phyloP scores from a whole-genome alignment of 2,113 vertebrate species.

The Muntiacus muntjak region DNA sequence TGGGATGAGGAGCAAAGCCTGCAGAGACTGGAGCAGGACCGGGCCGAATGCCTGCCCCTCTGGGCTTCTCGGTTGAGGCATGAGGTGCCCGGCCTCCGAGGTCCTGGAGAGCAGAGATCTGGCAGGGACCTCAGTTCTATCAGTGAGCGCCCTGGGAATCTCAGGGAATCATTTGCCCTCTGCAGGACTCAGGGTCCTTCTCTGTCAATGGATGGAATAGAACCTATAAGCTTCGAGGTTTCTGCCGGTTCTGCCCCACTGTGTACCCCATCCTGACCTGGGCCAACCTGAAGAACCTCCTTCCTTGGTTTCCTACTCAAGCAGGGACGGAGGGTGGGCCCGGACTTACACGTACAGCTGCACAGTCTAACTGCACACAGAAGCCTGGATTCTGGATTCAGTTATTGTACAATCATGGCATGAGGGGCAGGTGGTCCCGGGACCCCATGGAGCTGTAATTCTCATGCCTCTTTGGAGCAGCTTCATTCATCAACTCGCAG shows the following conservation, averaged over 20 bases:
- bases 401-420: not conserved
- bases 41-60: not conserved
- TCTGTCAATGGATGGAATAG: not conserved
- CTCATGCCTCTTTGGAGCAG: not conserved
- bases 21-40: not conserved
- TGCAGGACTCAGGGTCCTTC: not conserved
- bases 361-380: rapidly evolving
- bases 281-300: not conserved
- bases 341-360: rapidly evolving
- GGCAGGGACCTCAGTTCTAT: not conserved
- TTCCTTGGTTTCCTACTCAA: not conserved
- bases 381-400: not conserved
- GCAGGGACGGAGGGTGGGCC: not conserved
- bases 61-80: not conserved
- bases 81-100: not conserved
- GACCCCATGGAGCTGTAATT: not conserved
- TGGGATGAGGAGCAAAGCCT: not conserved
- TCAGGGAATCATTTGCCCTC: not conserved
- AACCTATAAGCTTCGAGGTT: not conserved
- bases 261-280: too few species aligned
- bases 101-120: not conserved
- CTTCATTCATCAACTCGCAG: not conserved
- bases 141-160: not conserved
- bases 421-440: rapidly evolving
- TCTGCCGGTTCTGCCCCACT: not conserved